Evolutionary conservation across 2,113 vertebrate genomes (phyloP), one percentile per base, ranked within the genome.

Genomic region (Melierax canorus): DNA sequence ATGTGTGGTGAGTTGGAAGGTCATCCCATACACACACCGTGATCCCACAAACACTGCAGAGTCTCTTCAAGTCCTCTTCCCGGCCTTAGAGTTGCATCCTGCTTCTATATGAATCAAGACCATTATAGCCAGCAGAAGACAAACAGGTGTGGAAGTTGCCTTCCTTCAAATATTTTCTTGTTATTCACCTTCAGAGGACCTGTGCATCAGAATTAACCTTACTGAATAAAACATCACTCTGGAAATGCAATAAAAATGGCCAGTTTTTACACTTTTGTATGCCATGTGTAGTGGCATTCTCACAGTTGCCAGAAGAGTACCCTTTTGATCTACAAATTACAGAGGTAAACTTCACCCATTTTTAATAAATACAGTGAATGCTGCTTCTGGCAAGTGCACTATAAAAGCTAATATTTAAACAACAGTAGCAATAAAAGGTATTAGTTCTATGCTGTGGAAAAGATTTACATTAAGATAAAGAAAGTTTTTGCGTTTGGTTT

Each of bases 381-480:
- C 29, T 39, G 34, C 67, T 93, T 60, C 91, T 92, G 79, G 87
- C 87, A 97, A 95, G 76, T 23, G 18, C 29, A 58, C 59, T 66
- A 69, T 59, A 79, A 91, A 96, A 95, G 86, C 79, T 89, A 97
- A 90, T 93, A 91, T 97, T 97, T 97, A 92, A 93, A 83, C 87
- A 92, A 45, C 60, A 68, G 62, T 10, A 89, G 51, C 86, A 88
- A 94, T 92, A 94, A 94, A 91, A 92, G 21, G 53, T 60, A 59
- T 58, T 74, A 34, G 30, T 76, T 88, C 69, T 90, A 45, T 68
- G 29, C 34, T 55, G 23, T 63, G n/a, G 74, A 92, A 92, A 73
- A 93, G 1, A 97, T 92, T 88, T 83, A 64, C 48, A 50, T 92
- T 75, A 71, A 93, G 76, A 89, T 91, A 92, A 86, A 56, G 10